Percentiles rank a stretch among this genome's conserved stretches.
phyloP scores from a whole-genome alignment of 2,797 vertebrate genomes.

The Philypnodon macrostomus region DNA sequence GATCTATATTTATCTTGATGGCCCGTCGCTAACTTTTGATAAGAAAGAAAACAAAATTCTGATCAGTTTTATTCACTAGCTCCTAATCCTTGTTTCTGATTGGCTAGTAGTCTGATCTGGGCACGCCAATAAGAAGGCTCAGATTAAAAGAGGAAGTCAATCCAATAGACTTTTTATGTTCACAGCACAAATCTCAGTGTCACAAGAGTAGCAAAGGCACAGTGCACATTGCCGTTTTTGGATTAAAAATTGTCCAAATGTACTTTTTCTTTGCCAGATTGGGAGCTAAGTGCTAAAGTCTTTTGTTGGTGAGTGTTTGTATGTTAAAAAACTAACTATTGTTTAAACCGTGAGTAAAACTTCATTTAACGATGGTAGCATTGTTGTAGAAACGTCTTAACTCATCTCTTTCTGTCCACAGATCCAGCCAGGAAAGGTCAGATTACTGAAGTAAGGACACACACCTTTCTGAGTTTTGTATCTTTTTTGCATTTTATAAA shows the following conservation, averaged over 20 bases:
- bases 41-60: slow-evolving; percentile 6
- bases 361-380: too few relatives aligned
- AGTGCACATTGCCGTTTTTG: slow-evolving; percentile 4
- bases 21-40: slow-evolving; percentile 7
- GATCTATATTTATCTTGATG: slow-evolving; percentile 11
- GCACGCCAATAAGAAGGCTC: slow-evolving; percentile 50
- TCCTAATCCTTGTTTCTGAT: slow-evolving; percentile 62
- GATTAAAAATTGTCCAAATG: background rate
- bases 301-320: slow-evolving; percentile 58
- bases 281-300: slow-evolving; percentile 21
- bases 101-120: slow-evolving; percentile 48
- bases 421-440: slow-evolving; percentile 62
- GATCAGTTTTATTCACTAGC: slow-evolving; percentile 9
- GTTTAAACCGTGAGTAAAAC: background rate
- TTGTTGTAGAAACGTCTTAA: slow-evolving; percentile 10
- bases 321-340: too few relatives aligned
- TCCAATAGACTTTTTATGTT: slow-evolving; percentile 65
- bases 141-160: slow-evolving; percentile 73
- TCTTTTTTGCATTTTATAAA: too few relatives aligned
- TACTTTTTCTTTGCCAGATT: slow-evolving; percentile 10
- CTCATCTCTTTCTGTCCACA: slow-evolving; percentile 37
- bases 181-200: slow-evolving; percentile 42
- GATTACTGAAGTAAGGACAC: slow-evolving; percentile 65
- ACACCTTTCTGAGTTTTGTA: slow-evolving; percentile 12
- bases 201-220: slow-evolving; percentile 47